Percentiles rank a stretch among this genome's conserved stretches.
These are phyloP conservation scores for Zelostemma sp. DNA, from an alignment of 1,140 invertebrate species.

Conservation along the genomic window DNA sequence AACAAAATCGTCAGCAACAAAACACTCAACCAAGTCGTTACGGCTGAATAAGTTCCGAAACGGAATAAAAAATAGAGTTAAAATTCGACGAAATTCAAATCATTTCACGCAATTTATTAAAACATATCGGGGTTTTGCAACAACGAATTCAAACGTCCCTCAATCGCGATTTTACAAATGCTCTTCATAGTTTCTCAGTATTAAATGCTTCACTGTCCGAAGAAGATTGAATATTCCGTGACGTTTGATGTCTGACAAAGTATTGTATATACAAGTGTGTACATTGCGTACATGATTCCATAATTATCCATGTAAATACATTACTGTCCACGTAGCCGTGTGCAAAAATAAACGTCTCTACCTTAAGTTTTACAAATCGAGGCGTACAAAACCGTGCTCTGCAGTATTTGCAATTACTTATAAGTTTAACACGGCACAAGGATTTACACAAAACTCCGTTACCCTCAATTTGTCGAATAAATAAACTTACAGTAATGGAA, in stretches of 20 bases:
- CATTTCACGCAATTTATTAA: no score
- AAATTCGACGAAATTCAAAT: no score
- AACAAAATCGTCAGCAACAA: constrained; percentile 9
- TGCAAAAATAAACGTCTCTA: constrained; percentile 29
- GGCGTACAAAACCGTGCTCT: no score
- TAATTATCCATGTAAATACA: constrained; percentile 36
- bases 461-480: no score
- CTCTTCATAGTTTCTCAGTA: constrained; percentile 1
- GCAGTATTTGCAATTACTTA: no score
- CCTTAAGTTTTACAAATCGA: no score
- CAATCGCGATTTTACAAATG: background rate
- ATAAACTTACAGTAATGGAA: no score
- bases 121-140: no score
- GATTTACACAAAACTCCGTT: no score
- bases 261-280: constrained; percentile 35
- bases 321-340: constrained; percentile 24
- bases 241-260: constrained; percentile 23
- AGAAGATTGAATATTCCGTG: background rate
- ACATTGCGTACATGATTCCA: constrained; percentile 22
- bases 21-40: background rate
- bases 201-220: background rate
- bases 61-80: background rate
- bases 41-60: background rate
- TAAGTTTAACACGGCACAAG: no score
- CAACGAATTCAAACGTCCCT: background rate